Percentiles rank a stretch among this genome's conserved stretches.
Evolutionary conservation across 2,113 vertebrate genomes (phyloP).

Genomic region (Dinomys branickii): DNA sequence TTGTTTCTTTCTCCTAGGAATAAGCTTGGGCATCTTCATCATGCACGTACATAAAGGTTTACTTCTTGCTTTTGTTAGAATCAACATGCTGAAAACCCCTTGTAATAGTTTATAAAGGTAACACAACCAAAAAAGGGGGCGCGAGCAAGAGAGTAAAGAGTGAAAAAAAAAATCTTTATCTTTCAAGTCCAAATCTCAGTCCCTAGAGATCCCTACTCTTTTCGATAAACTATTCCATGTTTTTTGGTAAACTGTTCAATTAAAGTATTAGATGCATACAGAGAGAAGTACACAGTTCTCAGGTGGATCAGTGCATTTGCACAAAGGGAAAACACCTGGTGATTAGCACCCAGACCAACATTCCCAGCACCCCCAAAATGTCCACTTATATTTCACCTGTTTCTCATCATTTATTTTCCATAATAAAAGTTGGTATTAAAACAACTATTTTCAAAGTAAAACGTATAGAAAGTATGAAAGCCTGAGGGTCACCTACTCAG

Average conservation of each 20-base stretch:
- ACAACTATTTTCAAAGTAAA: not conserved
- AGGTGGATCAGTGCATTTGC: not conserved
- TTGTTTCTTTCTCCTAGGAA: not conserved
- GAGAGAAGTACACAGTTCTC: not conserved
- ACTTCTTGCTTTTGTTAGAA: not conserved
- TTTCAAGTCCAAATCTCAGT: not conserved
- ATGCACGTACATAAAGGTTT: not conserved
- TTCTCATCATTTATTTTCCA: not conserved
- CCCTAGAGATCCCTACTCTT: not conserved
- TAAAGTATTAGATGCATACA: not conserved
- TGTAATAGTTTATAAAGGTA: not conserved
- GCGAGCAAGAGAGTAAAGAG: not conserved
- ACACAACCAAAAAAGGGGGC: not conserved
- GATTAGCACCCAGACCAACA: not conserved
- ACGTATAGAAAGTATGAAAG: not conserved
- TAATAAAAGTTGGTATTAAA: not conserved
- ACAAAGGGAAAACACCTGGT: not conserved
- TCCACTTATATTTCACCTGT: not conserved
- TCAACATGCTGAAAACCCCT: not conserved
- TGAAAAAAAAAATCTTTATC: not conserved
- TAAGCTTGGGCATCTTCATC: not conserved
- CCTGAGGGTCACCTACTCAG: not conserved
- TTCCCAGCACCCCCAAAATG: not conserved
- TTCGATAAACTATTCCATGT: not conserved
- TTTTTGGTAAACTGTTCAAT: not conserved